A percentile compares a stretch with the other conserved stretches of the same genome.
Conservation (phyloP, 2,797 vertebrate species). For the Halcyon smyrnensis region DNA sequence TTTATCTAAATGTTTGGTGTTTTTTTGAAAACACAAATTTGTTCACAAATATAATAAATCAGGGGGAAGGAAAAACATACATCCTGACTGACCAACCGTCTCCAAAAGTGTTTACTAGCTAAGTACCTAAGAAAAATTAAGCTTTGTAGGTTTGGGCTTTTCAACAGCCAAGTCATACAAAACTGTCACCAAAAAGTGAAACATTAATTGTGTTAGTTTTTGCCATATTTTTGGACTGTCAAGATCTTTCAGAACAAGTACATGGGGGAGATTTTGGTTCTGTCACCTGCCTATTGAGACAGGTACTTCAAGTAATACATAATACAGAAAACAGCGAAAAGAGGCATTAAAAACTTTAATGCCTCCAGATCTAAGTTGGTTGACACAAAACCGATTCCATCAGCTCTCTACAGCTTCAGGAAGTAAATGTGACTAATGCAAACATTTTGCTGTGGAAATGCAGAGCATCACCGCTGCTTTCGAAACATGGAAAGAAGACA, state of each 20-base stretch:
- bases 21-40: not conserved
- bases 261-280: not conserved
- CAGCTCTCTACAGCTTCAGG: not conserved
- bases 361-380: not conserved
- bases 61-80: rapidly evolving
- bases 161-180: not conserved
- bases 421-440: not conserved
- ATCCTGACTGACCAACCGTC: not conserved
- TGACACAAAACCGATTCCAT: not conserved
- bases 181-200: not conserved
- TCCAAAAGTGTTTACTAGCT: not conserved
- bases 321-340: not conserved
- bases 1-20: not conserved
- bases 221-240: not conserved
- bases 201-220: rapidly evolving
- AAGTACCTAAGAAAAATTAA: not conserved
- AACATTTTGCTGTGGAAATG: not conserved
- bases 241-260: not conserved
- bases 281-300: not conserved
- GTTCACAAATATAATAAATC: not conserved
- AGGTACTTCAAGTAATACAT: not conserved
- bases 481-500: not conserved
- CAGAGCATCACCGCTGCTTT: not conserved
- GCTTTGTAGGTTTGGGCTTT: not conserved
- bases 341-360: rapidly evolving